These are phyloP conservation scores for Deroplatys truncata DNA, from an alignment of 2,888 invertebrate genomes.

Conservation along the genomic window DNA sequence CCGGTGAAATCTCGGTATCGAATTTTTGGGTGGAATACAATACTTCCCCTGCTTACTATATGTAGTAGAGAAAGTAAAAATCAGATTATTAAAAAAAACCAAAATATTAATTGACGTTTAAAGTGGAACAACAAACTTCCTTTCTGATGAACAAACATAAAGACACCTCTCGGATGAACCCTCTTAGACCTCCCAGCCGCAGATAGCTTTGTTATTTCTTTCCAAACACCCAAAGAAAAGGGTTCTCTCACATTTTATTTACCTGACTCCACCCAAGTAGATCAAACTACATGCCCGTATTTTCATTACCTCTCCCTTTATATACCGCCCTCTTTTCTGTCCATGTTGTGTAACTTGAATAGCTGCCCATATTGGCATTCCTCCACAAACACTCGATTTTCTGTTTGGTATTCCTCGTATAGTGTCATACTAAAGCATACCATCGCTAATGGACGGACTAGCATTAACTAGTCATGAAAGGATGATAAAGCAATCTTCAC, in stretches of 20 bases:
- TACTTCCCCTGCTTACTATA: too few relatives aligned
- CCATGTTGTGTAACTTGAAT: neutral
- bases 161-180: neutral
- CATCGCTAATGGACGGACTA: neutral
- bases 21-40: too few relatives aligned
- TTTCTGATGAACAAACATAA: neutral
- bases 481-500: too few relatives aligned
- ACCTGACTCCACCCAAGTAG: constrained; percentile 10
- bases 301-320: constrained; percentile 11
- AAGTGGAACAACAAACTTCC: neutral
- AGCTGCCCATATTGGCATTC: constrained; percentile 9
- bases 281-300: constrained; percentile 24
- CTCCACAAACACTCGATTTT: neutral
- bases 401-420: neutral
- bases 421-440: neutral
- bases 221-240: neutral
- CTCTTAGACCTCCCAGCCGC: neutral
- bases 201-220: neutral
- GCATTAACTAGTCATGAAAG: too few relatives aligned
- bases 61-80: too few relatives aligned
- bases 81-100: neutral
- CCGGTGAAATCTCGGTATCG: too few relatives aligned
- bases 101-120: neutral
- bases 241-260: constrained; percentile 8
- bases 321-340: neutral